Conservation (phyloP, 2,888 invertebrate species). For the Helobdella robusta region DNA sequence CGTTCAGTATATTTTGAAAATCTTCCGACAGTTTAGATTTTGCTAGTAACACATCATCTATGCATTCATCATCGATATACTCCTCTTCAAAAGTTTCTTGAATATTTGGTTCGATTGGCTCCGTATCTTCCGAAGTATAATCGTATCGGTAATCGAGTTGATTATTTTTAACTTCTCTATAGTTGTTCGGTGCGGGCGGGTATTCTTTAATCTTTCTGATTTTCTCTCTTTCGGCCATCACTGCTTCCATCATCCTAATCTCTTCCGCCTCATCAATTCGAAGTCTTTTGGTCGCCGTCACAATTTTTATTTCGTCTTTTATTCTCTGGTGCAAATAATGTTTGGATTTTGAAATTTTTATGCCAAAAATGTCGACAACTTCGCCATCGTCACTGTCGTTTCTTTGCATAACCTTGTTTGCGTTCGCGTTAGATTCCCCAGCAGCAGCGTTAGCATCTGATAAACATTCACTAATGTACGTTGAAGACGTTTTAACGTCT, state of each 20-base stretch:
- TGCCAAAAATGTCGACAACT: slow-evolving; percentile 10
- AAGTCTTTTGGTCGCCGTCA: slow-evolving; percentile 29
- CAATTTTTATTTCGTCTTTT: slow-evolving; percentile 31
- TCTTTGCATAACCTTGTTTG: slow-evolving; percentile 2
- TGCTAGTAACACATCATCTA: not conserved
- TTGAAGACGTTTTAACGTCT: slow-evolving; percentile 11
- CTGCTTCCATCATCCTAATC: slow-evolving; percentile 29
- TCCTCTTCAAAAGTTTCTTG: not conserved
- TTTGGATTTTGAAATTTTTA: slow-evolving; percentile 16
- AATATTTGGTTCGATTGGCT: not conserved
- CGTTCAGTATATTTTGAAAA: slow-evolving; percentile 18
- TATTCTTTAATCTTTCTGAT: slow-evolving; percentile 11
- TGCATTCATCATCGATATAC: not conserved
- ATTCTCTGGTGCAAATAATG: slow-evolving; percentile 26
- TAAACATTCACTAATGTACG: not conserved
- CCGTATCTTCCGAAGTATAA: not conserved
- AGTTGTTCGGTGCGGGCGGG: not conserved
- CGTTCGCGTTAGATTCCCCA: not conserved
- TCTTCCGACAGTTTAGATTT: slow-evolving; percentile 16
- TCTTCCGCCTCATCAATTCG: slow-evolving; percentile 27
- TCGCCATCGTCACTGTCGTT: slow-evolving; percentile 12
- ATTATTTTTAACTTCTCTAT: no score
- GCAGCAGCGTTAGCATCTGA: not conserved
- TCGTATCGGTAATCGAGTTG: no score
- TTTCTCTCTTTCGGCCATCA: slow-evolving; percentile 25